phyloP scores from a whole-genome alignment of 2,888 invertebrate genomes.

The Byasa hedistus region DNA sequence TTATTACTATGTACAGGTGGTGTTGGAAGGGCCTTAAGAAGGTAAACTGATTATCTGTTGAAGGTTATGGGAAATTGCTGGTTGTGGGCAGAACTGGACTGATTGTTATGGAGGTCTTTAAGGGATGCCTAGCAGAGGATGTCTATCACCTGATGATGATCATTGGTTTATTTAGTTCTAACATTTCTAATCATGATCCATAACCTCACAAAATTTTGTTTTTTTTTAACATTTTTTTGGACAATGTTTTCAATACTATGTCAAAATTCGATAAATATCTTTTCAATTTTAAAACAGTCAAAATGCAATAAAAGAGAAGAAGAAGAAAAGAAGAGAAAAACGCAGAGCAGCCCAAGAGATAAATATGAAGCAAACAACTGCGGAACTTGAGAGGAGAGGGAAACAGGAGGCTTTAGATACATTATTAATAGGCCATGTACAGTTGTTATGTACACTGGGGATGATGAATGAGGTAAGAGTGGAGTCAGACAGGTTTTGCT shows the following conservation, averaged over 20 bases:
- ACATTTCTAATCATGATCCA: not conserved
- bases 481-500: conserved; percentile 2
- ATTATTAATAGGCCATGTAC: conserved; percentile 83
- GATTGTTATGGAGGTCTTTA: too few species aligned
- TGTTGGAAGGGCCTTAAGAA: not conserved
- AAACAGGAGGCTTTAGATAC: conserved; percentile 78
- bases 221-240: too few species aligned
- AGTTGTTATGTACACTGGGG: conserved; percentile 83
- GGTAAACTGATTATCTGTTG: too few species aligned
- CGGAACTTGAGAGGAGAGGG: conserved; percentile 61
- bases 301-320: conserved; percentile 56
- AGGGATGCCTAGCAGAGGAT: too few species aligned
- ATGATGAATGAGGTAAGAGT: conserved; percentile 63
- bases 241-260: not conserved
- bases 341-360: conserved; percentile 59
- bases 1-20: conserved; percentile 9
- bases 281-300: conserved; percentile 45
- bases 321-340: conserved; percentile 58
- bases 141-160: too few species aligned
- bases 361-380: conserved; percentile 64
- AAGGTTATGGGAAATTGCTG: too few species aligned
- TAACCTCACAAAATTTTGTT: too few species aligned
- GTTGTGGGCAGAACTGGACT: too few species aligned
- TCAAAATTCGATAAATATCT: not conserved
- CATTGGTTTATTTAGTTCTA: not conserved